These are phyloP conservation scores for Anarrhichthys ocellatus DNA, from an alignment of 2,113 vertebrate species.

Conservation along the genomic window DNA sequence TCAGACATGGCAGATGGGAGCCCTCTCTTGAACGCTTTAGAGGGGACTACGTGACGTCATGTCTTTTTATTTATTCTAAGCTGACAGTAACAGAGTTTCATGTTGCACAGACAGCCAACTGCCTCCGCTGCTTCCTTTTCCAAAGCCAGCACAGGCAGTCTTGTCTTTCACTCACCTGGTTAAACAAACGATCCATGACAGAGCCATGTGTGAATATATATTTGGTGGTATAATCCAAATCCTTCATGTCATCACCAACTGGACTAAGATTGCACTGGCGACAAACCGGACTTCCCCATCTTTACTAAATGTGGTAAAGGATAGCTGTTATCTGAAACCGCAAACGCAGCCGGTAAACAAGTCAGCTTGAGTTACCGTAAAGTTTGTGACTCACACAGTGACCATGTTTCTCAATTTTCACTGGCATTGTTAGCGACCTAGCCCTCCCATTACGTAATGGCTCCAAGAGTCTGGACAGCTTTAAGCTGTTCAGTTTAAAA, in stretches of 20 bases:
- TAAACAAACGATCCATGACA: background rate
- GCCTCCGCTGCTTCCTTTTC: background rate
- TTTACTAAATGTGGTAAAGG: background rate
- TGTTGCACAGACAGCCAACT: background rate
- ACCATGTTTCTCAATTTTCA: background rate
- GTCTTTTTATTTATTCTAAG: slow-evolving; percentile 12
- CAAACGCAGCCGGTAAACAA: background rate
- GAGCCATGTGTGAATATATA: background rate
- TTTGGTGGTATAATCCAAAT: background rate
- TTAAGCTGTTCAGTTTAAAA: background rate
- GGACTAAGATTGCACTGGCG: background rate
- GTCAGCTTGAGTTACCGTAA: background rate
- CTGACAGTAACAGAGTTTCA: slow-evolving; percentile 4
- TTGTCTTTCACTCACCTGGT: background rate
- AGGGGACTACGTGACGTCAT: background rate
- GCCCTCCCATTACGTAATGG: slow-evolving; percentile 37
- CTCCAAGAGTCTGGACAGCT: slow-evolving; percentile 1
- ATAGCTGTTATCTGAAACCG: background rate
- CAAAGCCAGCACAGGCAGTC: background rate
- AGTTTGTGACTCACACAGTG: slow-evolving; percentile 15
- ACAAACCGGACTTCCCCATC: background rate
- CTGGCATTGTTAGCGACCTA: slow-evolving; percentile 2
- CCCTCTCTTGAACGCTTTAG: background rate
- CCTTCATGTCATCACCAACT: background rate
- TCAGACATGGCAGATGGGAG: slow-evolving; percentile 22